Percentiles rank a stretch among this genome's conserved stretches.
Evolutionary conservation across 1,140 invertebrate genomes (phyloP).

Genomic region (Dendrolimus kikuchii): DNA sequence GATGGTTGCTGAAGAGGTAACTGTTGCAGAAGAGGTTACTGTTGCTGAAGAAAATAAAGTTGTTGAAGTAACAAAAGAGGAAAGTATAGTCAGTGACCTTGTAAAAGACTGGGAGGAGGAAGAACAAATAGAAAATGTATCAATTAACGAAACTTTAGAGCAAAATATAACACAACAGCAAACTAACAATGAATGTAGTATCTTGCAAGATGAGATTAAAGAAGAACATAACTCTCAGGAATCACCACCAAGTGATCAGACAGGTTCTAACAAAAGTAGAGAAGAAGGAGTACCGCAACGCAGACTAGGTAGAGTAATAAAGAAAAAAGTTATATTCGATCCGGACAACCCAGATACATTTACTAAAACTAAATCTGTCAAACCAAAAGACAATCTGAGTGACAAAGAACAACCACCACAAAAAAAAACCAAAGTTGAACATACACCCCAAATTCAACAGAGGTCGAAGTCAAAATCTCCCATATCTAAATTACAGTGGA

Average conservation of each 20-base stretch:
- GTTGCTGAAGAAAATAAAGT: not conserved
- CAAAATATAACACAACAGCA: conserved; percentile 12
- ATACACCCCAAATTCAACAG: conserved; percentile 9
- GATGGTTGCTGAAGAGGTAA: too few relatives aligned
- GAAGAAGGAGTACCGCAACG: conserved; percentile 44
- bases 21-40: too few relatives aligned
- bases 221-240: conserved; percentile 27
- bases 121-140: conserved; percentile 30
- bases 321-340: conserved; percentile 80
- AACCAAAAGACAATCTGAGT: conserved; percentile 33
- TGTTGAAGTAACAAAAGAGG: conserved; percentile 21
- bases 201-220: conserved; percentile 12
- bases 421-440: conserved; percentile 49
- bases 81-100: conserved; percentile 51
- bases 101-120: conserved; percentile 66
- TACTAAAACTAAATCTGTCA: conserved; percentile 47
- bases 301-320: conserved; percentile 74
- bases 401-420: conserved; percentile 31
- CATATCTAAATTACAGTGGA: conserved; percentile 53
- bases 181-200: conserved; percentile 5
- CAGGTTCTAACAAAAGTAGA: conserved; percentile 31
- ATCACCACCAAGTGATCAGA: conserved; percentile 29
- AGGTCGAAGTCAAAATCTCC: conserved; percentile 52
- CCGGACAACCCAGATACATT: conserved; percentile 76
- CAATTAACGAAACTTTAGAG: conserved; percentile 19